Evolutionary conservation across 2,113 vertebrate genomes (phyloP).

Genomic region (Riparia riparia): DNA sequence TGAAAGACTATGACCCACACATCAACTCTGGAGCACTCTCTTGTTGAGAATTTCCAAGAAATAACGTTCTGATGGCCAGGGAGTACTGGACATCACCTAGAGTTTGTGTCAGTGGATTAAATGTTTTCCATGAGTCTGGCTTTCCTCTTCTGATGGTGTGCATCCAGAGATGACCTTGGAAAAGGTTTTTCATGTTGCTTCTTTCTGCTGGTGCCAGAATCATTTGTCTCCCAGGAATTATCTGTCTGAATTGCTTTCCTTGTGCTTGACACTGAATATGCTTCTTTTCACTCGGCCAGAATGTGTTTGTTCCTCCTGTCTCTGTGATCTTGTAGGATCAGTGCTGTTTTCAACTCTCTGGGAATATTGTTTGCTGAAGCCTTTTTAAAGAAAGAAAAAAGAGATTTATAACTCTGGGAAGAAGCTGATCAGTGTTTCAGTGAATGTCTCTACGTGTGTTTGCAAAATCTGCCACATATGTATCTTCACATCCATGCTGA

Average conservation of each 20-base stretch:
- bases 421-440: neutral
- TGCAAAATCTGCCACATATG: neutral
- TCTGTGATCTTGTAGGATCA: neutral
- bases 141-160: neutral
- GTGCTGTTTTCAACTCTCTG: neutral
- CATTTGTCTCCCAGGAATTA: neutral
- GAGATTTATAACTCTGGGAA: neutral
- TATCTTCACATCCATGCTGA: neutral
- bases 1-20: neutral
- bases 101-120: neutral
- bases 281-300: neutral
- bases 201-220: conserved; percentile 7
- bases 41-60: neutral
- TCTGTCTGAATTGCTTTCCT: neutral
- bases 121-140: neutral
- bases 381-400: neutral
- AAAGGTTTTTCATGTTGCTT: neutral
- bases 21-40: neutral
- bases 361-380: neutral
- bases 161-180: neutral
- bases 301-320: neutral
- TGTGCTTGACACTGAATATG: neutral
- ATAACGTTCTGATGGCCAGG: neutral
- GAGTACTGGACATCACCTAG: neutral
- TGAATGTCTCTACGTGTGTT: neutral